A percentile compares a stretch with the other conserved stretches of the same genome.
These are phyloP conservation scores for Parochlus steinenii DNA, from an alignment of 2,888 invertebrate species.

Conservation along the genomic window DNA sequence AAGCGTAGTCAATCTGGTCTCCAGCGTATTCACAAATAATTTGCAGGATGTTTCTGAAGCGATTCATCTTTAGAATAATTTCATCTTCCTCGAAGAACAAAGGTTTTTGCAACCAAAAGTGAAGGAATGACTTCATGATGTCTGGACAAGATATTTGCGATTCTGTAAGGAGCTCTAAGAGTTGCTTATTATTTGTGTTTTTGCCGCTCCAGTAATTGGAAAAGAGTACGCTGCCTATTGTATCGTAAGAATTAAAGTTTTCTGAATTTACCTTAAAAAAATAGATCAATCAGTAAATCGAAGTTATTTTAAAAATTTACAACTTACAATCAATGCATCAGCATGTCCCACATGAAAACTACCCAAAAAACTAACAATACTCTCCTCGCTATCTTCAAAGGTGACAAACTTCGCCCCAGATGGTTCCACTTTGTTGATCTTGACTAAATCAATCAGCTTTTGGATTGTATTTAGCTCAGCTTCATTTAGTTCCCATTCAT, in stretches of 20 bases:
- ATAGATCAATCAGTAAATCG: no score
- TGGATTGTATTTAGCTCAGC: constrained; percentile 23
- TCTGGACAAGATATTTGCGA: constrained; percentile 34
- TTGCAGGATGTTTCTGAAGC: constrained; percentile 45
- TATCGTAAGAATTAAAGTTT: constrained; percentile 6
- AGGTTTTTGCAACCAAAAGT: constrained; percentile 51
- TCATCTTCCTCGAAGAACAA: constrained; percentile 31
- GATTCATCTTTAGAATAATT: constrained; percentile 41
- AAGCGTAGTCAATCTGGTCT: constrained; percentile 42
- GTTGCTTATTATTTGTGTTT: constrained; percentile 29
- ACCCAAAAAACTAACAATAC: constrained; percentile 25
- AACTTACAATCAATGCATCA: constrained; percentile 10
- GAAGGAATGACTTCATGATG: constrained; percentile 50
- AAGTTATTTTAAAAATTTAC: constrained; percentile 1
- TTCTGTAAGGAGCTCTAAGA: constrained; percentile 19
- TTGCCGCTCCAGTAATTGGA: constrained; percentile 17
- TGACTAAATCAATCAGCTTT: constrained; percentile 22
- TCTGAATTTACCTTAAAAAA: no score
- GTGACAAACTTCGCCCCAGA: constrained; percentile 17
- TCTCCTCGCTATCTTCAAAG: constrained; percentile 24
- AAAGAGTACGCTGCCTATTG: constrained; percentile 13
- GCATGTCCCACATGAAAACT: constrained; percentile 24
- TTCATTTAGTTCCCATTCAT: constrained; percentile 21
- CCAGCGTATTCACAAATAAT: constrained; percentile 46
- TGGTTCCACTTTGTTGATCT: constrained; percentile 3